Conservation (phyloP, 2,797 vertebrate species). For the Apogon talboti region DNA sequence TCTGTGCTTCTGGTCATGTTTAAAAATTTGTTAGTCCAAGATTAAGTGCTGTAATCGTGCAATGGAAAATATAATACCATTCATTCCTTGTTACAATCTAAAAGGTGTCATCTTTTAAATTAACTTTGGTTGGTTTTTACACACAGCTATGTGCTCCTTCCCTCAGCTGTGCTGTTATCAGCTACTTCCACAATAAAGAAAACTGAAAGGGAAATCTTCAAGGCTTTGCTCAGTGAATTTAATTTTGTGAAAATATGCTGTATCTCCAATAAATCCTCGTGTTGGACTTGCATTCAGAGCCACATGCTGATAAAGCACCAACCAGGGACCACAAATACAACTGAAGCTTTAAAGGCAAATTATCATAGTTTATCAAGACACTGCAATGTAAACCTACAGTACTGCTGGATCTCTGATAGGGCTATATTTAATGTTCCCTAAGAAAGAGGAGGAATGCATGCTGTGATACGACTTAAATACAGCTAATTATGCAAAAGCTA, state of each 20-base stretch:
- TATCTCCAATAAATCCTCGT: neutral
- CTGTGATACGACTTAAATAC: neutral
- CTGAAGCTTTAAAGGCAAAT: neutral
- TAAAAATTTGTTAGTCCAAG: neutral
- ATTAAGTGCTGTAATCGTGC: too few species aligned
- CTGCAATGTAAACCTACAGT: neutral
- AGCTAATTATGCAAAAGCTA: neutral
- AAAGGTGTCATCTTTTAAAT: conserved; percentile 9
- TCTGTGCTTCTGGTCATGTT: neutral
- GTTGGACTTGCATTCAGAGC: neutral
- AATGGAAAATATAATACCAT: too few species aligned
- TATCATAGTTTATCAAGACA: neutral
- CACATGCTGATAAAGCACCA: neutral
- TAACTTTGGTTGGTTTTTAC: neutral
- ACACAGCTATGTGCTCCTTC: conserved; percentile 1
- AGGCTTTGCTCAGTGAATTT: neutral
- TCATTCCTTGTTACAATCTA: neutral
- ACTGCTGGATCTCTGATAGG: neutral
- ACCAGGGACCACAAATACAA: neutral
- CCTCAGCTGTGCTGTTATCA: conserved; percentile 4
- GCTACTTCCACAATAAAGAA: conserved; percentile 3
- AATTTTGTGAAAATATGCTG: neutral
- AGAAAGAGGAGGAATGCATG: neutral
- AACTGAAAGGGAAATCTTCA: neutral
- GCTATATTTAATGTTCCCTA: neutral